Base-by-base conservation (phyloP, 2,797 vertebrate species). In the Bufotes viridis region DNA sequence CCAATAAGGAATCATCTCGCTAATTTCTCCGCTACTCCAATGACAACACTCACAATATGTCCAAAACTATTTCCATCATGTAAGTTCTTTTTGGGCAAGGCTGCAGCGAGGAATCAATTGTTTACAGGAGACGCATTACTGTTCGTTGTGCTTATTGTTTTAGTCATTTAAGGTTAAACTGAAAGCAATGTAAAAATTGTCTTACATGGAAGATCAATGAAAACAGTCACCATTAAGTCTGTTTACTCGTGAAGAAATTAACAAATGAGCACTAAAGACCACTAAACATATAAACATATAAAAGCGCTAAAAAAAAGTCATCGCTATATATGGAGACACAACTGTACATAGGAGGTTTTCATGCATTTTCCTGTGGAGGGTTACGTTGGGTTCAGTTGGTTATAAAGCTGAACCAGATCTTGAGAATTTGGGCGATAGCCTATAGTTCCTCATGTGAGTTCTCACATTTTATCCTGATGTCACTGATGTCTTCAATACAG, bases 1-100 rank as follows among this genome's bases (percentile, higher is more conserved):
- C 83, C 87, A 89, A 67, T 76, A 82, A 75, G 78, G 65, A 65
- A 58, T 81, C 34, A 8, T 78, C 20, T 12, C 51, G n/a, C 42
- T 84, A 17, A 74, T 74, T 72, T 60, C 24, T 58, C 26, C 7
- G 55, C 69, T 84, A 29, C 17, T 60, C 34, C 26, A 12, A 26
- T 82, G 49, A 82, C 49, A 67, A 67, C 70, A 70, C 51, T 70
- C 70, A 20, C n/a, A 78, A 69, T 53, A 53, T 51, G n/a, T 55
- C 81, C 63, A 7, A 11, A 22, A 78, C 49, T 78, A 29, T 29
- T 55, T 49, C 26, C 14, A 82, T 29, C 10, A n/a, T 76, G 24
- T 26, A 12, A 26, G 29, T 18, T 82, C 63, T 69, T 22, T n/a
- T 69, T 65, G 63, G 22, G 49, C 65, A 55, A 51, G 18, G 70